Evolutionary conservation across 2,113 vertebrate species (phyloP), one percentile per base, ranked within the genome.

Genomic region (Salvelinus alpinus): DNA sequence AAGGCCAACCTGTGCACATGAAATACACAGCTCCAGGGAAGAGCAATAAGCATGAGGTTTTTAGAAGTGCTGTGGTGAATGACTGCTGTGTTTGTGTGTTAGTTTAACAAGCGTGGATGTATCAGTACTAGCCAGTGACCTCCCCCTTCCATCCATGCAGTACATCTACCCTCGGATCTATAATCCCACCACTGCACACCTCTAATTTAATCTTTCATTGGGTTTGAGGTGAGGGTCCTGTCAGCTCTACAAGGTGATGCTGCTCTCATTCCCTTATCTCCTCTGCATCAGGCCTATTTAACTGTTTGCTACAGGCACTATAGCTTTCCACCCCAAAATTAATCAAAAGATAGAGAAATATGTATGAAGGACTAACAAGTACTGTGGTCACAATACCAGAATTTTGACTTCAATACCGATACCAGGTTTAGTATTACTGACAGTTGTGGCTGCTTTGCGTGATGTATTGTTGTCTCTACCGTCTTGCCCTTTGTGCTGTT

Each of bases 21-120:
- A n/a, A 5, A 31, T 9, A 18, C 54, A 72, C 54, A 54, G 25
- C 57, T n/a, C 57, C 11, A 9, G 31, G n/a, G 25, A 64, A 72
- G 27, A 31, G 51, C 69, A 72, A 11, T 59, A 24, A 67, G 47
- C 13, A 29, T 54, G 20, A 24, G 44, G 44, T 57, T 16, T 54
- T 18, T 18, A 5, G 51, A 67, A 20, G 66, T n/a, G 16, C 24
- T 62, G 64, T 44, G 47, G 18, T 54, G 22, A 48, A 18, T 27
- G 70, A 29, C 20, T 57, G 24, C 5, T 16, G 31, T 29, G 68
- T 62, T 22, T 73, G 27, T 70, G 29, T 47, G 65, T 38, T 69
- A 57, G 64, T 74, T 48, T 24, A 62, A 16, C n/a, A 29, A 73
- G 54, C 59, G 54, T 57, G 44, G 77, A 72, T 38, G 25, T 27